phyloP scores from a whole-genome alignment of 2,888 invertebrate species.

The Napeogenes inachia region DNA sequence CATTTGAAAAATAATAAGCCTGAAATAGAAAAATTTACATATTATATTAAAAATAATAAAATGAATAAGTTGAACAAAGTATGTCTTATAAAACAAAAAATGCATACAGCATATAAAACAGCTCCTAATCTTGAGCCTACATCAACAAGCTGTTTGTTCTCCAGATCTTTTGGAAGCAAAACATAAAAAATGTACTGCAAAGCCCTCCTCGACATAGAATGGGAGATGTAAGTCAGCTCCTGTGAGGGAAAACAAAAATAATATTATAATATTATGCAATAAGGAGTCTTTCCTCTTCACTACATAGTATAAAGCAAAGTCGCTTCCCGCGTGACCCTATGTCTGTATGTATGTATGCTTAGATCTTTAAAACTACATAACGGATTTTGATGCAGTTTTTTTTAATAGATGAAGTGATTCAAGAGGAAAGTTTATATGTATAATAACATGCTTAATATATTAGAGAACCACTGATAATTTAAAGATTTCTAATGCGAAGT shows the following conservation, averaged over 20 bases:
- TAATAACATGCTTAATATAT: no score
- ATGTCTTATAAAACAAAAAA: conserved; percentile 10
- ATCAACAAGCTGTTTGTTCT: conserved; percentile 79
- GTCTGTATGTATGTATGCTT: no score
- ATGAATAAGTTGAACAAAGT: neutral
- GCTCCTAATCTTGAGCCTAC: conserved; percentile 84
- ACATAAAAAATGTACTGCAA: conserved; percentile 80
- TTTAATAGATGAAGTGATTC: no score
- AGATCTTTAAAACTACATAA: no score
- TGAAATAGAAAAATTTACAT: conserved; percentile 46
- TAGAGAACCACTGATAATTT: no score
- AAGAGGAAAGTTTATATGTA: no score
- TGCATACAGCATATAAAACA: conserved; percentile 81
- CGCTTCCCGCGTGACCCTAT: no score
- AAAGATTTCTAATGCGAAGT: no score
- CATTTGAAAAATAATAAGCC: conserved; percentile 79
- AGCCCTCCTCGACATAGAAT: conserved; percentile 80
- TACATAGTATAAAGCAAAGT: no score
- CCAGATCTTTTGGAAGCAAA: conserved; percentile 77
- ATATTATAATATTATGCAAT: neutral
- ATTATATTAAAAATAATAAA: conserved; percentile 8
- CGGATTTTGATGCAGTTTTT: no score
- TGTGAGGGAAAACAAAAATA: conserved; percentile 37
- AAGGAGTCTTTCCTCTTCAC: neutral
- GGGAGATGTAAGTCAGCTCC: conserved; percentile 79